phyloP scores from a whole-genome alignment of 2,888 invertebrate species.

The Drosophila niveifrons region DNA sequence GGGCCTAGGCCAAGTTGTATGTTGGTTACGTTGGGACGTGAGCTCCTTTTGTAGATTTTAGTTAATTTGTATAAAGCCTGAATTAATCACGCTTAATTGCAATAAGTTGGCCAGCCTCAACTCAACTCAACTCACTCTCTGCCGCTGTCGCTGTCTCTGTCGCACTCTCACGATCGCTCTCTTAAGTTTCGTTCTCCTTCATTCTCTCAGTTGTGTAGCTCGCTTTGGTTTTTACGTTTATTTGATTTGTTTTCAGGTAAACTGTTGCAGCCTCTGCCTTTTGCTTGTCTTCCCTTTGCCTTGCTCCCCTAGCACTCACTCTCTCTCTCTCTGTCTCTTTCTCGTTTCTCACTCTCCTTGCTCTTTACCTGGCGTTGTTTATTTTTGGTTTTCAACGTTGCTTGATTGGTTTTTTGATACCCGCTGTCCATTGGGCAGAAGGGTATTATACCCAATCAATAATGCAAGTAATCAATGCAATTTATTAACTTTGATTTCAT shows the following conservation, averaged over 20 bases:
- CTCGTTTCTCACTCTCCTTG: conserved; percentile 13
- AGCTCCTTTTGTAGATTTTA: conserved; percentile 67
- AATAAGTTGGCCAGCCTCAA: conserved; percentile 56
- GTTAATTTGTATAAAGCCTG: conserved; percentile 80
- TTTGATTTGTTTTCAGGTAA: conserved; percentile 68
- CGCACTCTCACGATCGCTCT: background rate
- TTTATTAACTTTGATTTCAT: background rate
- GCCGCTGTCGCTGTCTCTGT: background rate
- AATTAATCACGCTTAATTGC: conserved; percentile 80
- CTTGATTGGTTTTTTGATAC: conserved; percentile 69
- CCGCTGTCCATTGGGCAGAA: background rate
- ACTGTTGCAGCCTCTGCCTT: conserved; percentile 69
- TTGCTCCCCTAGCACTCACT: conserved; percentile 6
- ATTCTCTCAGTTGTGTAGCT: conserved; percentile 10
- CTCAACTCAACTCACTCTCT: conserved; percentile 4
- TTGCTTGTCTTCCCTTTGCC: conserved; percentile 28
- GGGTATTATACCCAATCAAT: background rate
- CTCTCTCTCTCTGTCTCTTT: background rate
- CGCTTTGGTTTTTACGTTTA: conserved; percentile 59
- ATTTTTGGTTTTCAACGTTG: conserved; percentile 77
- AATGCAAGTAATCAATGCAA: background rate
- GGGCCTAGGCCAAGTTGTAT: conserved; percentile 52
- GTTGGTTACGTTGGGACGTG: conserved; percentile 36
- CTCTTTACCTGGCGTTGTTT: conserved; percentile 71
- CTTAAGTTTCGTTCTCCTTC: conserved; percentile 3